Evolutionary conservation across 2,113 vertebrate genomes (phyloP), one percentile per base, ranked within the genome.

Genomic region (Neomonachus schauinslandi): DNA sequence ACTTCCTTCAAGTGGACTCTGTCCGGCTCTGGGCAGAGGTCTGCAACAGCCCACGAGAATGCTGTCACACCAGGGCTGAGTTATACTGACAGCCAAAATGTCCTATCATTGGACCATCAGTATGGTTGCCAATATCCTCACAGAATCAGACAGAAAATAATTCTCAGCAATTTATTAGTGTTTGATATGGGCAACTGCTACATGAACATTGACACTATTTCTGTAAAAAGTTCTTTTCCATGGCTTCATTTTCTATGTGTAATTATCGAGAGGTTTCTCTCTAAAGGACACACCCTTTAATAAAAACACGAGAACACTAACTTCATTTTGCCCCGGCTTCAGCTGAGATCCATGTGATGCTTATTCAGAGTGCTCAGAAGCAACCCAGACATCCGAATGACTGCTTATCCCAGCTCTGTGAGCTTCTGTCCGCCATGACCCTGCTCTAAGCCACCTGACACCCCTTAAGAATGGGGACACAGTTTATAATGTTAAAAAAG

Each of bases 391-490:
- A 28, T 19, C 69, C 55, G 13, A 57, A 42, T 2, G 65, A 10
- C 22, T 0, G 10, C 7, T 2, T 0, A 4, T 18, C 14, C n/a
- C 0, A 22, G 18, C 36, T 16, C 6, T 21, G 12, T 4, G 8
- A 19, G 5, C 31, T 67, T 26, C 19, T 14, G 21, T 4, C 71
- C 19, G 31, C 15, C 21, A 1, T 6, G 31, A 21, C 55, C 16
- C 9, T 21, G 36, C 0, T 22, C 5, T 7, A 22, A 67, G 53
- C 21, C 36, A 10, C 36, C 76, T 28, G 22, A n/a, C 1, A 2
- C 2, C 7, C 61, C 59, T 14, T 81, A n/a, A 59, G 24, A 59
- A 28, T 0, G 1, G 15, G 22, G 13, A 36, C 59, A 46, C 0
- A 12, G 2, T 22, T 13, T 21, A 2, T 2, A 57, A 59, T 8